Evolutionary conservation across 2,113 vertebrate genomes (phyloP), one percentile per base, ranked within the genome.

Genomic region (Nothoprocta perdicaria): DNA sequence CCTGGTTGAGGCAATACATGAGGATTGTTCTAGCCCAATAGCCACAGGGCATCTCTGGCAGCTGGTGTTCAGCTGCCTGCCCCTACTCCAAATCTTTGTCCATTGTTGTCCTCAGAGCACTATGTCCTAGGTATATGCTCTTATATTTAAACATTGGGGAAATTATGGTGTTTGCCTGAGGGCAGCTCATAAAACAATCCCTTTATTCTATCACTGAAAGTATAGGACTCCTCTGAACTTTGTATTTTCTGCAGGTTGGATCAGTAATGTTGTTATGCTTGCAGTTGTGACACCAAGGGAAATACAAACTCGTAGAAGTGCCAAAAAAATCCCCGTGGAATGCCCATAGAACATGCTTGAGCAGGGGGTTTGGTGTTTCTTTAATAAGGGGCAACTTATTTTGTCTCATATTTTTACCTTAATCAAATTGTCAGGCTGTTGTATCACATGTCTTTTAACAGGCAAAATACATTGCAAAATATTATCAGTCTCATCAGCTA

Each of bases 1-100:
- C 53, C 23, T 17, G 80, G 2, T 10, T 35, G 63, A 73, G 14
- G 17, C 1, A 31, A 61, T 55, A 19, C 16, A 14, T 0, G 3
- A 45, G 22, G 40, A 46, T 73, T 73, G 35, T 16, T 62, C 29
- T 43, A 52, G 61, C 50, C 33, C 16, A 40, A 0, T 41, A n/a
- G 60, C 12, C 45, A 52, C 9, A 31, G 43, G 22, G 22, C 53
- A 61, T 4, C 38, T 48, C 0, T 88, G 35, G 16, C 27, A 82
- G 40, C n/a, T 65, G 13, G 29, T 76, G 10, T 84, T 55, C 57
- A 33, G 16, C 53, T 46, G 10, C 19, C 33, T 61, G 53, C 22
- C 71, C 10, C 12, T 57, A 41, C 31, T 57, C 31, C 48, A 62
- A 52, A 41, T 40, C 55, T 79, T 33, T 46, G 33, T 61, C 24